Percentiles rank a stretch among this genome's conserved stretches.
These are phyloP conservation scores for Etheostoma spectabile DNA, from an alignment of 2,113 vertebrate genomes.

Conservation along the genomic window DNA sequence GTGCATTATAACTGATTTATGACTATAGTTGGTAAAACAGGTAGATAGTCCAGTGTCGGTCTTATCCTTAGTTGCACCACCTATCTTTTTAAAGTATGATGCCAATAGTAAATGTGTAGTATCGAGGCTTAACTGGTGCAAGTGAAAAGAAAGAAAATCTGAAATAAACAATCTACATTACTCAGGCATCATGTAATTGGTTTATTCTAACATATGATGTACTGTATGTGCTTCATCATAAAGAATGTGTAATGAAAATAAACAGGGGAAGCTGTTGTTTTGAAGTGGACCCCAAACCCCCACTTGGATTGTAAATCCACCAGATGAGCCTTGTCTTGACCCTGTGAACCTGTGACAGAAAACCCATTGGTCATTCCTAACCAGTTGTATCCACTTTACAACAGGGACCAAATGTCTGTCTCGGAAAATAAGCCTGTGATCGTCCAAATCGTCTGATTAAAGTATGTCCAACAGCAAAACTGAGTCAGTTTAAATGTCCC, in stretches of 20 bases:
- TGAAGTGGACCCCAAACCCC: slow-evolving; percentile 27
- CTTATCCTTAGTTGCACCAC: neutral
- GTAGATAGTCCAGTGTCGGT: neutral
- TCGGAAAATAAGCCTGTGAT: neutral
- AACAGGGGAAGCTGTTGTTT: slow-evolving; percentile 34
- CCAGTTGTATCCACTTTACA: slow-evolving; percentile 37
- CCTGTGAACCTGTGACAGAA: slow-evolving; percentile 47
- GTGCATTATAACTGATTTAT: neutral
- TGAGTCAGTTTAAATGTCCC: neutral
- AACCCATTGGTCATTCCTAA: slow-evolving; percentile 64
- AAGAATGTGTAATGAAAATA: slow-evolving; percentile 32
- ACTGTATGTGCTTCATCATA: slow-evolving; percentile 15
- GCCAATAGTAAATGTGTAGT: neutral
- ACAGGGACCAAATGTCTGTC: neutral
- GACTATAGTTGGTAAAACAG: neutral
- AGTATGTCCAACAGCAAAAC: neutral
- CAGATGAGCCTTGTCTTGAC: slow-evolving; percentile 52
- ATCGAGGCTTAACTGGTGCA: neutral
- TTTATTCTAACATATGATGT: slow-evolving; percentile 13
- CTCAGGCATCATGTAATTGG: neutral
- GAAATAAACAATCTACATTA: neutral
- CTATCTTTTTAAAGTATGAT: neutral
- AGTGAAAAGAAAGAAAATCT: neutral
- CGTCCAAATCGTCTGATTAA: neutral
- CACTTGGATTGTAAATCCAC: slow-evolving; percentile 63